Conservation (phyloP, 1,140 invertebrate genomes). For the Drosophila nannoptera region DNA sequence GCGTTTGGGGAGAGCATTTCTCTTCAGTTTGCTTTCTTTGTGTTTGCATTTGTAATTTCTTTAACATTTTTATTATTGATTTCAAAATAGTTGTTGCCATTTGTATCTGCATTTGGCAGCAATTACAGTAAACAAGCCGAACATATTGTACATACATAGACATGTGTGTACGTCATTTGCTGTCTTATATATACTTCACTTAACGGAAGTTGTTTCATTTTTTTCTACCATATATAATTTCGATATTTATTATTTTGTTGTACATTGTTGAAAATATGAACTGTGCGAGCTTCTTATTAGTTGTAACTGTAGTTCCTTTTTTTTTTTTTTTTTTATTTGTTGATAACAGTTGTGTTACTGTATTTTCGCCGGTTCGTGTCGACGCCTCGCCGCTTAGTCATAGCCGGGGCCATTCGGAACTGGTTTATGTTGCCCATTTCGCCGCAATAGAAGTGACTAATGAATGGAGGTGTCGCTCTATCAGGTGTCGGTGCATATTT, state of each 20-base stretch:
- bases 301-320: slow-evolving; percentile 5
- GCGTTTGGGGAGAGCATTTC: slow-evolving; percentile 40
- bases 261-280: slow-evolving; percentile 5
- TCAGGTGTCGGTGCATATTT: slow-evolving; percentile 19
- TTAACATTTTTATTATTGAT: slow-evolving; percentile 25
- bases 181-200: slow-evolving; percentile 14
- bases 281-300: slow-evolving; percentile 15
- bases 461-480: slow-evolving; percentile 27
- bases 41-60: slow-evolving; percentile 21
- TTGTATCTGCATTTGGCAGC: slow-evolving; percentile 35
- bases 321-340: slow-evolving; percentile 20
- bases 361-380: slow-evolving; percentile 22
- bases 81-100: slow-evolving; percentile 23
- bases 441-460: slow-evolving; percentile 34
- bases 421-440: slow-evolving; percentile 45
- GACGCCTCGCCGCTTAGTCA: slow-evolving; percentile 34
- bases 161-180: slow-evolving; percentile 11
- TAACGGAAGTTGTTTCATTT: slow-evolving; percentile 19
- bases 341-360: slow-evolving; percentile 6
- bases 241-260: slow-evolving; percentile 7
- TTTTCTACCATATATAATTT: too few species aligned
- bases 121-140: slow-evolving; percentile 19
- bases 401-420: slow-evolving; percentile 27
- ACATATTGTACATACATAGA: slow-evolving; percentile 37
- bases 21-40: slow-evolving; percentile 35